Evolutionary conservation across 2,888 invertebrate species (phyloP).

Genomic region (Glaucopsyche alexis): DNA sequence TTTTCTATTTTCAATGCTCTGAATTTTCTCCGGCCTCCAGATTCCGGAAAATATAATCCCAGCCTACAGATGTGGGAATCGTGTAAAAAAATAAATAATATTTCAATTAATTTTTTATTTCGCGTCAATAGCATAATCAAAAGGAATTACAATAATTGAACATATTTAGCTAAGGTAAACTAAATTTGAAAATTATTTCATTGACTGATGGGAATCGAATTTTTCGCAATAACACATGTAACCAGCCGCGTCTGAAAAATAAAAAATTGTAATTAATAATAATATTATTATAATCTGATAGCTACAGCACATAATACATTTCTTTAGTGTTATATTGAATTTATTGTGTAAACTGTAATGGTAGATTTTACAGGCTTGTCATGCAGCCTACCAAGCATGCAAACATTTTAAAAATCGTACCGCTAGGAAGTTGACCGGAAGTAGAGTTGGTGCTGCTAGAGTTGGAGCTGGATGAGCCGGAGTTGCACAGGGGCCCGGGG

Average conservation of each 20-base stretch:
- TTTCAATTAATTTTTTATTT: no score
- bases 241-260: conserved; percentile 12
- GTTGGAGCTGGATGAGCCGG: neutral
- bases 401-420: no score
- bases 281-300: neutral
- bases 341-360: no score
- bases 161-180: neutral
- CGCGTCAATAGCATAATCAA: neutral
- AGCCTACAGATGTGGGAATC: no score
- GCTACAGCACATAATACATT: no score
- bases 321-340: no score
- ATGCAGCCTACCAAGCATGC: no score
- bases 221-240: neutral
- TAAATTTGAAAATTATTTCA: conserved; percentile 15
- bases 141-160: neutral
- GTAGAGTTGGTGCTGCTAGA: conserved; percentile 1
- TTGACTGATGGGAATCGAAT: neutral
- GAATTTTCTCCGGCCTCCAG: no score
- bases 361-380: no score
- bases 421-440: neutral
- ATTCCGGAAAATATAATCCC: no score
- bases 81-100: no score
- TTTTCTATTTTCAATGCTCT: no score
- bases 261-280: neutral
- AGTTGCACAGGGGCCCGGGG: conserved; percentile 41